Evolutionary conservation across 2,797 vertebrate species (phyloP).

Genomic region (Miichthys miiuy): DNA sequence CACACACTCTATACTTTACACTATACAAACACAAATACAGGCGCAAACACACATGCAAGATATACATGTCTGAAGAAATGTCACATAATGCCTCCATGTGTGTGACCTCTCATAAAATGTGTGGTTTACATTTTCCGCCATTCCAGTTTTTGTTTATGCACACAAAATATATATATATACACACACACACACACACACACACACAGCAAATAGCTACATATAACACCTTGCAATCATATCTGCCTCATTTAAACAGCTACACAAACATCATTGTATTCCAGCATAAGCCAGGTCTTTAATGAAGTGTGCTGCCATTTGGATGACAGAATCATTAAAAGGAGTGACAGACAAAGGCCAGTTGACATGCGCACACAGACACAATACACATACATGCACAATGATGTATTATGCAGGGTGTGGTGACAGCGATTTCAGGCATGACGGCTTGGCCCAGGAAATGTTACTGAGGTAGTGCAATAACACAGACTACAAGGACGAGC

Average conservation of each 20-base stretch:
- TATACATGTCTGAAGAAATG: neutral
- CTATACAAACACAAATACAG: neutral
- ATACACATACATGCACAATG: constrained; percentile 25
- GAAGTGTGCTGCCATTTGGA: constrained; percentile 25
- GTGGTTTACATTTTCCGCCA: constrained; percentile 3
- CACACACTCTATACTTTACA: neutral
- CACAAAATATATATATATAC: neutral
- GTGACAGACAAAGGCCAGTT: constrained; percentile 28
- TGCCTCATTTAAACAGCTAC: constrained; percentile 1
- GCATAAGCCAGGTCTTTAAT: constrained; percentile 28
- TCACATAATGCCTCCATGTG: constrained; percentile 18
- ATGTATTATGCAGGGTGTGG: constrained; percentile 22
- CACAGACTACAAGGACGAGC: constrained; percentile 45
- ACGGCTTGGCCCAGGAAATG: constrained; percentile 23
- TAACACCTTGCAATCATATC: constrained; percentile 2
- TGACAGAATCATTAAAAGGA: constrained; percentile 33
- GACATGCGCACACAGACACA: constrained; percentile 18
- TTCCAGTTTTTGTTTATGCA: constrained; percentile 26
- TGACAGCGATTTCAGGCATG: constrained; percentile 46
- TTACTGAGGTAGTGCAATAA: constrained; percentile 29
- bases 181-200: constrained; percentile 15
- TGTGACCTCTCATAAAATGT: constrained; percentile 16
- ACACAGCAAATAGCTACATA: neutral
- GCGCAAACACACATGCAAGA: neutral
- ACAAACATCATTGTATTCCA: constrained; percentile 13